Evolutionary conservation across 2,888 invertebrate genomes (phyloP), one percentile per base, ranked within the genome.

Genomic region (Caenorhabditis sp.): DNA sequence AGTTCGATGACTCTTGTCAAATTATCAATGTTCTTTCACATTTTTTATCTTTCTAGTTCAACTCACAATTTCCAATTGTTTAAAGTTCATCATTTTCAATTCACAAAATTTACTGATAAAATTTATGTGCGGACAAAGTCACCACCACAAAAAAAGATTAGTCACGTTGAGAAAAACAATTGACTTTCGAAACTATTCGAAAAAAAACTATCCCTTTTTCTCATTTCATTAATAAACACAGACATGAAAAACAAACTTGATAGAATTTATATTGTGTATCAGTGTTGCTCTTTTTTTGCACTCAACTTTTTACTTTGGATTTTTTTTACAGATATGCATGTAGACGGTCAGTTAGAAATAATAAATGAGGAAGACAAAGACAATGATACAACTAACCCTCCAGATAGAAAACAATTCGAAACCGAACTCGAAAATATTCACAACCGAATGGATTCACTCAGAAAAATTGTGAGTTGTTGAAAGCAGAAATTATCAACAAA

Each of bases 281-380:
- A 23, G 21, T 51, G 8, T 23, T 6, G 8, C 21, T 26, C 55
- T 10, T 26, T 10, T 31, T 10, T 24, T 17, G 8, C 17, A 2
- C 26, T 23, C 6, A 55, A 55, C 17, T 23, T 51, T 51, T 12
- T 14, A 5, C 50, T 10, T n/a, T 23, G n/a, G n/a, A 4, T 51
- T 51, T 43, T 55, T 61, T 31, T 69, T 69, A n/a, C 21, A 66
- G 66, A 53, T 70, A 70, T 72, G 67, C 68, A 73, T 73, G 73
- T 65, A 59, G 68, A 54, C 43, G 57, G 60, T 37, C 66, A 49
- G 27, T 37, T 73, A 51, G 65, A 69, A 59, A 68, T 55, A 65
- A 68, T 69, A 57, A 50, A 61, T 50, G 73, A 68, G 27, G 73
- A 68, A 27, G 71, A 64, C 5, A 66, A 62, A n/a, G 71, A 66